Conservation (phyloP, 2,113 vertebrate genomes). For the Amblyopsis rosae region DNA sequence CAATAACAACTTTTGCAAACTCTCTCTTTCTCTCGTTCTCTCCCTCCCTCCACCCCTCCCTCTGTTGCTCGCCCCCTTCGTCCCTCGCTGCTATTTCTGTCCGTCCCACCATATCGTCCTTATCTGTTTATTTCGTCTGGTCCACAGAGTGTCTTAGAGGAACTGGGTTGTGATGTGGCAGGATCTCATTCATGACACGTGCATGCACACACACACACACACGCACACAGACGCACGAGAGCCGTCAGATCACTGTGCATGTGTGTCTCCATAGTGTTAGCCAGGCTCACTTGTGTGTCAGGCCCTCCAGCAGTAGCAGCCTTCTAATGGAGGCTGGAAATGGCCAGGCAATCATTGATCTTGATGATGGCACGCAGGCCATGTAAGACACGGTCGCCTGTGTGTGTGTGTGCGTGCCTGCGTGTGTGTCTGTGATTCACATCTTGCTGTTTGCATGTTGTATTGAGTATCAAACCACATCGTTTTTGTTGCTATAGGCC, state of each 20-base stretch:
- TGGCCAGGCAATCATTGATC: too few species aligned
- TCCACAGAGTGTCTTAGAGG: conserved; percentile 63
- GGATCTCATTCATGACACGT: conserved; percentile 70
- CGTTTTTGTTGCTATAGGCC: too few species aligned
- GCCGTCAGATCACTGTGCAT: not conserved
- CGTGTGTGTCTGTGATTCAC: too few species aligned
- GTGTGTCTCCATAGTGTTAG: too few species aligned
- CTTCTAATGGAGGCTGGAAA: too few species aligned
- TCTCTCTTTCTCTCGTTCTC: not conserved
- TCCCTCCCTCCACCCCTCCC: conserved; percentile 23
- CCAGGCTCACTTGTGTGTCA: too few species aligned
- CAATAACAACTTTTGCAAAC: conserved; percentile 75
- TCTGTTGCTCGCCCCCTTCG: conserved; percentile 42
- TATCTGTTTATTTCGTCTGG: conserved; percentile 68
- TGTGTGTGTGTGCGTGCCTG: too few species aligned
- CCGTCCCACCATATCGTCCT: conserved; percentile 55
- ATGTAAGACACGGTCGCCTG: too few species aligned
- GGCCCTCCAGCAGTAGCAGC: too few species aligned
- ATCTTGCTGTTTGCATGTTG: too few species aligned
- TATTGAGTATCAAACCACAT: too few species aligned
- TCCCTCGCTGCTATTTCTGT: conserved; percentile 41
- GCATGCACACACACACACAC: conserved; percentile 19
- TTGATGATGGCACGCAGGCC: too few species aligned
- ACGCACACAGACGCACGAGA: not conserved
- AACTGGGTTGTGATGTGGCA: conserved; percentile 58